Base-by-base conservation (phyloP, 1,140 invertebrate genomes). In the Drosophila orosa region DNA sequence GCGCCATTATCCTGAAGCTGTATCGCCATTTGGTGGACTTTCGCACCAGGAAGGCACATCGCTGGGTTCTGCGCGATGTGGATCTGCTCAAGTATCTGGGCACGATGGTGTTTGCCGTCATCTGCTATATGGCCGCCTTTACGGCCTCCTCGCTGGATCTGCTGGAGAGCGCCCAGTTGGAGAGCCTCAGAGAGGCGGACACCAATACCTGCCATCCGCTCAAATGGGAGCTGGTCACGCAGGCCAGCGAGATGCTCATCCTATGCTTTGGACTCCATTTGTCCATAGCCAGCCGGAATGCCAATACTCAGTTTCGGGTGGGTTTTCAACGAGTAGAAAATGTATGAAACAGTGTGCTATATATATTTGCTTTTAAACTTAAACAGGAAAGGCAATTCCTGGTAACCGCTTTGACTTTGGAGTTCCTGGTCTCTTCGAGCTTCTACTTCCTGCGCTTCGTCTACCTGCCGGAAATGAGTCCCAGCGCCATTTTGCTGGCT, bases 181-280 rank as follows among this genome's bases (percentile, higher is more conserved):
- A 87, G 37, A 91, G 90, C 25, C 86, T 55, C 86, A 93, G 76
- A 92, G 94, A 78, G 82, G 93, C 73, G 81, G 93, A 75, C 93
- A 95, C 93, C 73, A 92, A 93, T 68, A 93, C 94, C 35, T 98
- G 97, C 91, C 95, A 95, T 91, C 94, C 95, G n/a, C 94, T 96
- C 35, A 96, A 96, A 93, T 98, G 97, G 97, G 96, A 98, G 89
- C 96, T 97, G 92, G 96, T 98, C 58, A 97, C 97, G 27, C 96
- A 97, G 93, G 93, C 94, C 52, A 97, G 95, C n/a, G 97, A 98
- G 93, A 92, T 98, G 63, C 91, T 97, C 19, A 95, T 98, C 78
- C 93, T 98, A 1, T 92, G 95, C 33, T 97, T 97, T 81, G 97
- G 97, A 0, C 94, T 98, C 2, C 95, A 97, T 90, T 93, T 98